Conservation (phyloP, 2,113 vertebrate genomes). For the Macquaria ambigua region DNA sequence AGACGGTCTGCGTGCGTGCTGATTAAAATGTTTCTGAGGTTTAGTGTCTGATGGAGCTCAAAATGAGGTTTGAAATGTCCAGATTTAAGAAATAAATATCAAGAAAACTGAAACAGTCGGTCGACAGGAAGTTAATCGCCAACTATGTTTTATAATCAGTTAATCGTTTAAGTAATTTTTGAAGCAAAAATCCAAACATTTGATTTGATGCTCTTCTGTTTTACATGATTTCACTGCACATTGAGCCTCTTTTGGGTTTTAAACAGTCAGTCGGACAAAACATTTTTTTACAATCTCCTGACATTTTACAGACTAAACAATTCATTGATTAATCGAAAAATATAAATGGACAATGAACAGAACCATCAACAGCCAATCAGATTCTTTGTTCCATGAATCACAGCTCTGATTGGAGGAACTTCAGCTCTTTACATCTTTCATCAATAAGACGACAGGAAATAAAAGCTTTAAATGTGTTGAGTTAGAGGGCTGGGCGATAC, state of each 20-base stretch:
- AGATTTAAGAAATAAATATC: background rate
- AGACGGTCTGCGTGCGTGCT: background rate
- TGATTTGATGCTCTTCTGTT: background rate
- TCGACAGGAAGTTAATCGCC: no score
- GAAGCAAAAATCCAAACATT: background rate
- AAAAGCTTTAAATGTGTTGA: background rate
- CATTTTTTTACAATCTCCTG: background rate
- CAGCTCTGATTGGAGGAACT: background rate
- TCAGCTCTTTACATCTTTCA: background rate
- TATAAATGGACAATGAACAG: background rate
- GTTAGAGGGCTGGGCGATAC: no score
- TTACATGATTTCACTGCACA: background rate
- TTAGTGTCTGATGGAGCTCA: background rate
- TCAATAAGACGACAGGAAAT: background rate
- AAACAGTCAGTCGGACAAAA: no score
- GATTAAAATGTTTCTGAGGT: no score
- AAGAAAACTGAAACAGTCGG: no score
- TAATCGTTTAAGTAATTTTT: background rate
- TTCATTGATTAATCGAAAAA: no score
- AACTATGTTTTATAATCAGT: no score
- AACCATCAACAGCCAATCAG: conserved; percentile 2
- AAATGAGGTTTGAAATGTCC: background rate
- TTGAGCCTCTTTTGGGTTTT: background rate
- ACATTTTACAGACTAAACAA: background rate
- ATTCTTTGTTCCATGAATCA: no score